Conservation (phyloP, 2,888 invertebrate species). For the Stenichneumon culpator region DNA sequence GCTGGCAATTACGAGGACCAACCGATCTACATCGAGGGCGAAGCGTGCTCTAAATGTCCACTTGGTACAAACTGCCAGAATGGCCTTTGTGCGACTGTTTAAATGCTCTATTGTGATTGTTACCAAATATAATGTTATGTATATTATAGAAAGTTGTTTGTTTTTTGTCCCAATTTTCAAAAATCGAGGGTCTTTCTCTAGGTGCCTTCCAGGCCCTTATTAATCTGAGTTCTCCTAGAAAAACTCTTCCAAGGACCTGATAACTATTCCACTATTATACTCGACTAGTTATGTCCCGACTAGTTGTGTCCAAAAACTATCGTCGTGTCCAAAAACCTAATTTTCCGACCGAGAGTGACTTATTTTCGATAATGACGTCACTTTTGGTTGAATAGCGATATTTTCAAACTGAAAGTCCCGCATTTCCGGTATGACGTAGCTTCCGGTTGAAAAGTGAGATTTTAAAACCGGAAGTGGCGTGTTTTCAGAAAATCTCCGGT, state of each 20-base stretch:
- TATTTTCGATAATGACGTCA: too few relatives aligned
- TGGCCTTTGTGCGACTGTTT: constrained; percentile 22
- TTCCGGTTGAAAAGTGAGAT: too few relatives aligned
- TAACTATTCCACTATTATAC: background rate
- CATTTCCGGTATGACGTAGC: too few relatives aligned
- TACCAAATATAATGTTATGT: background rate
- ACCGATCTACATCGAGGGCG: constrained; percentile 41
- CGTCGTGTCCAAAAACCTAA: too few relatives aligned
- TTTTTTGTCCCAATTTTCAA: background rate
- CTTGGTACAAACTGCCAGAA: constrained; percentile 21
- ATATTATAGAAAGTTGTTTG: background rate
- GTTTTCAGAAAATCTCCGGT: too few relatives aligned
- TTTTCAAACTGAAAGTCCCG: too few relatives aligned
- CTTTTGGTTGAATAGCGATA: too few relatives aligned
- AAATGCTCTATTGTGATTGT: background rate
- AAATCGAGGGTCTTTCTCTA: background rate
- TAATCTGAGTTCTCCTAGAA: too few relatives aligned
- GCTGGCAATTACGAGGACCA: constrained; percentile 36
- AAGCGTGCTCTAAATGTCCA: constrained; percentile 50
- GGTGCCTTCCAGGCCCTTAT: too few relatives aligned
- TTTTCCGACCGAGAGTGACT: too few relatives aligned
- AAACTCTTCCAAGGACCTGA: background rate
- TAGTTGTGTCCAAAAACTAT: too few relatives aligned
- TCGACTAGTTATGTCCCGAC: background rate
- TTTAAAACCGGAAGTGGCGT: too few relatives aligned